phyloP scores from a whole-genome alignment of 2,888 invertebrate species.

The Pomacea canaliculata region DNA sequence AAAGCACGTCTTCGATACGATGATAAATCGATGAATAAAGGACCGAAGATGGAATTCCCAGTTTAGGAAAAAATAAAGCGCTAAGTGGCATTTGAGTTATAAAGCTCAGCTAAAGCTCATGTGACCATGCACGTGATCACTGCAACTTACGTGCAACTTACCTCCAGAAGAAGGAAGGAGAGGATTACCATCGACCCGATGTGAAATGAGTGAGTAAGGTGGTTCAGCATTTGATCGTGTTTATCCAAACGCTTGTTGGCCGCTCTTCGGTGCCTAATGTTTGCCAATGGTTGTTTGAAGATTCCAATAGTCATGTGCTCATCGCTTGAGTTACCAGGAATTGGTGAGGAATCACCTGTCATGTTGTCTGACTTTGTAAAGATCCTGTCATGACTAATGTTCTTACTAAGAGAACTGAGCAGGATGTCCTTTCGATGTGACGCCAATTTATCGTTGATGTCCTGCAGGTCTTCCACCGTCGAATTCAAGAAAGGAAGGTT shows the following conservation, averaged over 20 bases:
- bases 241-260: conserved; percentile 31
- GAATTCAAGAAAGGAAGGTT: conserved; percentile 21
- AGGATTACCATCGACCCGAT: conserved; percentile 57
- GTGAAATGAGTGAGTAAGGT: conserved; percentile 59
- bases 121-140: too few relatives aligned
- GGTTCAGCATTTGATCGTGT: conserved; percentile 46
- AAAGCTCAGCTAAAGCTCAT: too few relatives aligned
- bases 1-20: too few relatives aligned
- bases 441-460: too few relatives aligned
- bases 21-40: too few relatives aligned
- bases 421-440: too few relatives aligned
- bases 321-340: conserved; percentile 27
- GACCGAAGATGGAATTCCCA: too few relatives aligned
- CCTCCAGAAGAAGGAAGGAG: conserved; percentile 56
- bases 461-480: not conserved
- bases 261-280: conserved; percentile 20
- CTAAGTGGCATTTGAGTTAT: too few relatives aligned
- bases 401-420: not conserved
- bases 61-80: too few relatives aligned
- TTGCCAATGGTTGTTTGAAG: conserved; percentile 39
- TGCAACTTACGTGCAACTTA: conserved; percentile 23
- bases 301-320: conserved; percentile 61
- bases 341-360: not conserved
- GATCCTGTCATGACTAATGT: too few relatives aligned
- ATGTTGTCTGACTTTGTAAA: conserved; percentile 1